Percentiles rank a stretch among this genome's conserved stretches.
Conservation (phyloP, 2,113 vertebrate genomes). For the Hiodon tergisus region DNA sequence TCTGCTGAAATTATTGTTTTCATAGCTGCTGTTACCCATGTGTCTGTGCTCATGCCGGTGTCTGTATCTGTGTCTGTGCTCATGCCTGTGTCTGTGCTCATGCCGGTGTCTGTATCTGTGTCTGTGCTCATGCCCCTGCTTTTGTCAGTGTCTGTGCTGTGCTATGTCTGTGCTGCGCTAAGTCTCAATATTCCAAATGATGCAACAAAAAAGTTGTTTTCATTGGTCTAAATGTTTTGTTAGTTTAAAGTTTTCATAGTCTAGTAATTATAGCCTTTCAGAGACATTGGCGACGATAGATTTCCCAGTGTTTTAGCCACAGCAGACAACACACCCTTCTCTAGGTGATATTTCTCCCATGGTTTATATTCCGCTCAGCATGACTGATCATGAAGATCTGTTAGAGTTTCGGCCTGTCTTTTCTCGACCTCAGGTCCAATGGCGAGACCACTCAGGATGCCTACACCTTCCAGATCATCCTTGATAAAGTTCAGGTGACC, state of each 20-base stretch:
- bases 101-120: too few species aligned
- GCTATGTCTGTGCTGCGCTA: neutral
- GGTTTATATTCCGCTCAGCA: neutral
- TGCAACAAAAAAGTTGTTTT: neutral
- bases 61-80: too few species aligned
- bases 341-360: too few species aligned
- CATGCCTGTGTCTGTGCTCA: neutral
- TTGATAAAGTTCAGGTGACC: slow-evolving; percentile 60
- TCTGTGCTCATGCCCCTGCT: too few species aligned
- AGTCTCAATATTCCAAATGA: neutral
- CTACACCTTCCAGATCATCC: slow-evolving; percentile 69
- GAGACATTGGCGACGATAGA: neutral
- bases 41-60: neutral
- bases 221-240: neutral
- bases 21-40: neutral
- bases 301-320: too few species aligned
- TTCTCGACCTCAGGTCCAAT: slow-evolving; percentile 46
- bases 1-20: slow-evolving; percentile 24
- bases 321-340: too few species aligned
- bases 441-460: slow-evolving; percentile 55
- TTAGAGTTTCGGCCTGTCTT: neutral
- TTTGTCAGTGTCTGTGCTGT: neutral
- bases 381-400: neutral
- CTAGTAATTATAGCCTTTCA: neutral
- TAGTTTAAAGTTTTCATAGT: too few species aligned